Base-by-base conservation (phyloP, 2,888 invertebrate genomes). In the Sepioteuthis lessoniana region DNA sequence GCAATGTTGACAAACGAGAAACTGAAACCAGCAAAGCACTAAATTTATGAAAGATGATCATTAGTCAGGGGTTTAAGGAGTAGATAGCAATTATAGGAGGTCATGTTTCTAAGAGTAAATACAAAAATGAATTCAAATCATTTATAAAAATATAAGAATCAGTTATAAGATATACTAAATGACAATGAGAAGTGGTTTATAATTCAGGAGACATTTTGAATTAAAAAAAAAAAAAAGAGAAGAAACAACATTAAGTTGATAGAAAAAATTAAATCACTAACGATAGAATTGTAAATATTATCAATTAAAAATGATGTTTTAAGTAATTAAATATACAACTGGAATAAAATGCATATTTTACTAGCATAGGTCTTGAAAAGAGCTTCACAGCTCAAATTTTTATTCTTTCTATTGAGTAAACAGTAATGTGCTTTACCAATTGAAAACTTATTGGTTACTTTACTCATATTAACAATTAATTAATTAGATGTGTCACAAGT, bases 21-120 rank as follows among this genome's bases (percentile, higher is more conserved):
- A 92, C 92, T 92, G 92, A 92, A 92, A 92, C 47, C 47, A 47
- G 92, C 8, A 92, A 47, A 92, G 42, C 19, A 42, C 47, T 28
- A 31, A 46, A 35, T 91, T 42, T 42, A 91, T 38, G 28, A 76
- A 76, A n/a, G 16, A n/a, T n/a, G 10, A 76, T 76, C n/a, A 76
- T 76, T 76, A n/a, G 10, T 76, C 76, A 76, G n/a, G 16, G n/a
- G 21, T 76, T n/a, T 8, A n/a, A 31, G 76, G 4, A 13, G 76
- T 76, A n/a, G n/a, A 16, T n/a, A n/a, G n/a, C n/a, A 16, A n/a
- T 16, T n/a, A n/a, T n/a, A 8, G 13, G 8, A 0, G 19, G 1
- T 55, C 5, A 21, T 55, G 55, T 4, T 55, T 25, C 5, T 47
- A 16, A 47, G 10, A 31, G 31, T 76, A 25, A 60, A 31, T 31